These are phyloP conservation scores for Eurypyga helias DNA, from an alignment of 2,113 vertebrate genomes.

Conservation along the genomic window DNA sequence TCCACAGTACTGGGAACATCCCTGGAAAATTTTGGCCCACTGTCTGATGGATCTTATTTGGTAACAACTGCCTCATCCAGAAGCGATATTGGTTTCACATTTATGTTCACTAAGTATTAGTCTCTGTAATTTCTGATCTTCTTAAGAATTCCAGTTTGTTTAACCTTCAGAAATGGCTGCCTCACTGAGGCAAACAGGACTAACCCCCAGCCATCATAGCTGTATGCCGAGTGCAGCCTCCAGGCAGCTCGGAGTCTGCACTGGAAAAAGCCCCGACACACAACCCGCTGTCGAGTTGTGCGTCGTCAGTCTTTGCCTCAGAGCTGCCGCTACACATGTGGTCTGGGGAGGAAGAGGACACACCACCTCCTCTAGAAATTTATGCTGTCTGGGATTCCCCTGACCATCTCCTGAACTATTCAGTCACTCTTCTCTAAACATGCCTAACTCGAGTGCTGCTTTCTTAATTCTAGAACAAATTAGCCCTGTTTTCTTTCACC, in stretches of 20 bases:
- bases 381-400: background rate
- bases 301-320: background rate
- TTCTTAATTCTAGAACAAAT: constrained; percentile 67
- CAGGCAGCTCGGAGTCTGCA: background rate
- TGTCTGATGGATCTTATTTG: background rate
- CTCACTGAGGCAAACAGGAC: background rate
- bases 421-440: background rate
- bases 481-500: constrained; percentile 77
- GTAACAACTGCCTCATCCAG: background rate
- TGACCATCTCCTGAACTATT: background rate
- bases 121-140: background rate
- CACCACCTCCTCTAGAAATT: background rate
- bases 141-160: background rate
- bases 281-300: background rate
- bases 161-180: background rate
- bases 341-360: background rate
- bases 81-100: background rate
- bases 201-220: background rate
- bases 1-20: background rate
- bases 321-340: background rate
- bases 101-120: background rate
- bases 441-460: background rate
- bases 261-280: background rate
- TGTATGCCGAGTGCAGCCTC: background rate
- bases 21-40: background rate